Conservation (phyloP, 2,797 vertebrate genomes). For the Urosaurus nigricauda region DNA sequence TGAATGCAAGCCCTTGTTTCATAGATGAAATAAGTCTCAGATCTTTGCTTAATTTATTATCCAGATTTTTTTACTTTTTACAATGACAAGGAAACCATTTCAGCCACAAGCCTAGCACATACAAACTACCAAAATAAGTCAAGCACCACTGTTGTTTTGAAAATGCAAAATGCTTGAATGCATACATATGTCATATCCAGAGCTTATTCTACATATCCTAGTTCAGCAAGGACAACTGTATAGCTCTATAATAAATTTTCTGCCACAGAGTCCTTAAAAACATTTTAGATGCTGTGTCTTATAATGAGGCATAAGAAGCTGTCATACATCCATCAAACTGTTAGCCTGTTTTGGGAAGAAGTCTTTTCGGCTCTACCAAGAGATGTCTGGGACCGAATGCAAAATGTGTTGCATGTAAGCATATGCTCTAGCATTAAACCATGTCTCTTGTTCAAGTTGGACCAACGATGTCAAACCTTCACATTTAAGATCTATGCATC, state of each 20-base stretch:
- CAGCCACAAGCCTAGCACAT: accelerated
- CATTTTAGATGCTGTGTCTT: neutral
- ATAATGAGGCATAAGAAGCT: neutral
- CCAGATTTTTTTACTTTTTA: slow-evolving; percentile 63
- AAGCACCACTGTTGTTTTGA: neutral
- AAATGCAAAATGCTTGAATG: neutral
- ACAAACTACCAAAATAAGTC: neutral
- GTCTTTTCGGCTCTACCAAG: neutral
- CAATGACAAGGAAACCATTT: slow-evolving; percentile 63
- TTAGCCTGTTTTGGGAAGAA: neutral
- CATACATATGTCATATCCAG: neutral
- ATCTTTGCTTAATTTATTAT: slow-evolving; percentile 68
- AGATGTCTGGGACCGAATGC: neutral
- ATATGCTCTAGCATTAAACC: too few species aligned
- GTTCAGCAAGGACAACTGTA: neutral
- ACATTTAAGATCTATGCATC: neutral
- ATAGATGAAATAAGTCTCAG: slow-evolving; percentile 73
- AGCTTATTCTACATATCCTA: neutral
- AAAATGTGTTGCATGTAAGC: neutral
- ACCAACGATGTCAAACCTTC: neutral
- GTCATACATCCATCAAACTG: neutral
- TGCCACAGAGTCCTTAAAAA: neutral
- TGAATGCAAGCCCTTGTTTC: slow-evolving; percentile 72
- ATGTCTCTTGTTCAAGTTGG: neutral
- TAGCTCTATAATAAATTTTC: neutral